Conservation (phyloP, 2,113 vertebrate genomes). For the Phyllostomus discolor region DNA sequence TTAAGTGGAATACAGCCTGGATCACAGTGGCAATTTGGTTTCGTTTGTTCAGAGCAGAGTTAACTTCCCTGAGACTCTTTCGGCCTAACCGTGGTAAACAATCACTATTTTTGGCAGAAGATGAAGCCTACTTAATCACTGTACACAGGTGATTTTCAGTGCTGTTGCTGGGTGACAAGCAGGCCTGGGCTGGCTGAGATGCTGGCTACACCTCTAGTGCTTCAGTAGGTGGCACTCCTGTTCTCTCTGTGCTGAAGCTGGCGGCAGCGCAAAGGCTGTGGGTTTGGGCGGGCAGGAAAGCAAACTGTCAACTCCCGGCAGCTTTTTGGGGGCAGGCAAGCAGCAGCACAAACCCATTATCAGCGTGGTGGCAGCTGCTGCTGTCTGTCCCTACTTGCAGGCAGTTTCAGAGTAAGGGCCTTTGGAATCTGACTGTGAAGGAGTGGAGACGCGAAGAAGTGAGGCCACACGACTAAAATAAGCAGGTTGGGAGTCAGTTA, state of each 20-base stretch:
- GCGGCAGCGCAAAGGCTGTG: rapidly evolving
- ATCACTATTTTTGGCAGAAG: background rate
- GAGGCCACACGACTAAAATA: background rate
- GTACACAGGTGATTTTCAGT: background rate
- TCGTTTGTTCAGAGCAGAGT: background rate
- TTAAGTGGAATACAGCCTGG: background rate
- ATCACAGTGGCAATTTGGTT: background rate
- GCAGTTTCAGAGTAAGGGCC: background rate
- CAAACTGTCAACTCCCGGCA: background rate
- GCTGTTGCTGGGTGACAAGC: background rate
- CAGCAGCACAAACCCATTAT: background rate
- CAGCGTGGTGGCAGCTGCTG: background rate
- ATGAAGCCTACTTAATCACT: background rate
- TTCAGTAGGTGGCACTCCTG: conserved; percentile 68
- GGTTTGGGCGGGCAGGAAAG: background rate
- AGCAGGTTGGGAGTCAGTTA: background rate
- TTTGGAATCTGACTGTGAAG: background rate
- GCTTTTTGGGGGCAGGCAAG: background rate
- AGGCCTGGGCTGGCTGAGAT: background rate
- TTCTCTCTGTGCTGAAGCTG: conserved; percentile 41
- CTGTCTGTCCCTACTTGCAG: background rate
- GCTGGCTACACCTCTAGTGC: background rate
- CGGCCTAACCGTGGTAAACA: background rate
- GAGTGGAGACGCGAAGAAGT: background rate
- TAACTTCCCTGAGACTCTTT: conserved; percentile 10